Evolutionary conservation across 1,140 invertebrate genomes (phyloP).

Genomic region (Hylaeus anthracinus): DNA sequence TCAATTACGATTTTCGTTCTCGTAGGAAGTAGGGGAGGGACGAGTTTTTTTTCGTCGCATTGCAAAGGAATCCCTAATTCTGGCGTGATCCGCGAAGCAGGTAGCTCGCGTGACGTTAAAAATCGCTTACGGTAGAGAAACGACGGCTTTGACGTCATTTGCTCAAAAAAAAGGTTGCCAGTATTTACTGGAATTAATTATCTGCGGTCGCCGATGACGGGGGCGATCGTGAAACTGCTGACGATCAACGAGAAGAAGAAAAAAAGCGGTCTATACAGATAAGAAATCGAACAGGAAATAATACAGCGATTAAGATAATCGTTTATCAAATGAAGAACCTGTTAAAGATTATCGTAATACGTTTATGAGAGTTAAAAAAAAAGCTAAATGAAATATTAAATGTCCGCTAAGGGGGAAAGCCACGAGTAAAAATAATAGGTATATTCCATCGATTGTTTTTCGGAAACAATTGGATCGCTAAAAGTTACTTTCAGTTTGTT

Average conservation of each 20-base stretch:
- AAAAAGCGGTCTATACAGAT: not conserved
- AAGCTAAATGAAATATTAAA: too few species aligned
- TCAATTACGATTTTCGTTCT: too few species aligned
- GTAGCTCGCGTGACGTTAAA: slow-evolving; percentile 1
- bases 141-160: slow-evolving; percentile 53
- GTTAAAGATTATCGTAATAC: too few species aligned
- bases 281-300: not conserved
- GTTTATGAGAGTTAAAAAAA: too few species aligned
- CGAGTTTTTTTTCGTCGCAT: too few species aligned
- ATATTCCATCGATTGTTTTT: too few species aligned
- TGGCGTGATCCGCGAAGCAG: not conserved
- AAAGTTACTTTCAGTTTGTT: too few species aligned
- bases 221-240: not conserved
- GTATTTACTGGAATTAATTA: slow-evolving; percentile 32
- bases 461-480: too few species aligned
- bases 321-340: not conserved
- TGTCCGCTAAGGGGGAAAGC: too few species aligned
- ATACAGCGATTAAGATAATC: not conserved
- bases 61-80: not conserved
- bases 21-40: too few species aligned
- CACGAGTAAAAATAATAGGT: too few species aligned
- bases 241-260: not conserved
- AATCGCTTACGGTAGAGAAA: slow-evolving; percentile 27
- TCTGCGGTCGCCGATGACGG: slow-evolving; percentile 26
- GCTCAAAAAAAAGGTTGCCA: slow-evolving; percentile 44